Percentiles rank a stretch among this genome's conserved stretches.
phyloP scores from a whole-genome alignment of 2,797 vertebrate species.

The Scleropages formosus region DNA sequence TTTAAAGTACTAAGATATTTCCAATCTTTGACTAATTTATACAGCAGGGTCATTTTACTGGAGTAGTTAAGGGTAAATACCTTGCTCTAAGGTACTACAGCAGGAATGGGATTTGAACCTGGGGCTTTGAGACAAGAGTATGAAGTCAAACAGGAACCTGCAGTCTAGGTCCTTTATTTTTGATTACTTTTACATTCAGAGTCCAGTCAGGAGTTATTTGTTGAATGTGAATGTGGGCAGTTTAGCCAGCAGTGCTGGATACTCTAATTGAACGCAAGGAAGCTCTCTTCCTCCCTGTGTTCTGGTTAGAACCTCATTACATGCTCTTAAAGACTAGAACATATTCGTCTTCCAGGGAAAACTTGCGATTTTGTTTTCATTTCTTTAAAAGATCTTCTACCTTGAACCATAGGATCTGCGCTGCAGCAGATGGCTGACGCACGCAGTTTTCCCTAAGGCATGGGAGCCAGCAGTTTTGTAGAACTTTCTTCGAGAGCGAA shows the following conservation, averaged over 20 bases:
- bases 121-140: too few relatives aligned
- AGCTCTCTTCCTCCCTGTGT: neutral
- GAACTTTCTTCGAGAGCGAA: slow-evolving; percentile 1
- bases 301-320: slow-evolving; percentile 23
- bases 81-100: too few relatives aligned
- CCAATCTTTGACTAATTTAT: too few relatives aligned
- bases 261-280: slow-evolving; percentile 1
- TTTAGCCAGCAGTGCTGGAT: neutral
- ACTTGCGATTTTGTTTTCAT: neutral
- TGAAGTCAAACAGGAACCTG: too few relatives aligned
- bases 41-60: too few relatives aligned
- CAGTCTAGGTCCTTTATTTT: neutral
- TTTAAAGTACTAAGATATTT: too few relatives aligned
- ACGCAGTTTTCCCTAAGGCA: neutral
- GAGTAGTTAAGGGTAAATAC: too few relatives aligned
- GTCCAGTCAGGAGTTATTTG: neutral
- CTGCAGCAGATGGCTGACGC: neutral
- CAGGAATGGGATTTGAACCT: too few relatives aligned
- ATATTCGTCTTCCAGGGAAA: slow-evolving; percentile 18
- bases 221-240: neutral
- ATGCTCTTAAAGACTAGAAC: slow-evolving; percentile 1
- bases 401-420: neutral
- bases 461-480: neutral
- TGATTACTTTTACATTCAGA: neutral
- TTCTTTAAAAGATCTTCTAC: neutral